Evolutionary conservation across 2,113 vertebrate genomes (phyloP).

Genomic region (Platichthys stellatus): DNA sequence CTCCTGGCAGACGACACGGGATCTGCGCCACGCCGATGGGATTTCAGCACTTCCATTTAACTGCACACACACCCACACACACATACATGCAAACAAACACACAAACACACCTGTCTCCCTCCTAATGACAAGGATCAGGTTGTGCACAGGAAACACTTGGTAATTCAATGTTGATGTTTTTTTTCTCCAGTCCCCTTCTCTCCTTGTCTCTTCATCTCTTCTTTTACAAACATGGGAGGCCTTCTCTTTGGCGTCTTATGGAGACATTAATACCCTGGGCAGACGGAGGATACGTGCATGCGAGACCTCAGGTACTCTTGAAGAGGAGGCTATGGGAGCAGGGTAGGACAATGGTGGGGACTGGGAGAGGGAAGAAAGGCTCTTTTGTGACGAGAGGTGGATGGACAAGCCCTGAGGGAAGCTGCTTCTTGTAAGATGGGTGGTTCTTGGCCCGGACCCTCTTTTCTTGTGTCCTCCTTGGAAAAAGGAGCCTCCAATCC

Average conservation of each 20-base stretch:
- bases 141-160: slow-evolving; percentile 66
- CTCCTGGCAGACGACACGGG: slow-evolving; percentile 69
- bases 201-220: slow-evolving; percentile 55
- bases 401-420: slow-evolving; percentile 78
- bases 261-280: slow-evolving; percentile 71
- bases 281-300: slow-evolving; percentile 62
- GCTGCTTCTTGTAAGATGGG: slow-evolving; percentile 77
- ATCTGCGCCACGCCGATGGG: slow-evolving; percentile 70
- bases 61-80: slow-evolving; percentile 43
- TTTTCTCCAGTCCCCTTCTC: not conserved
- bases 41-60: slow-evolving; percentile 72
- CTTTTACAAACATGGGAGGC: slow-evolving; percentile 61
- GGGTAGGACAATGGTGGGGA: slow-evolving; percentile 74
- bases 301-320: slow-evolving; percentile 69
- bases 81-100: slow-evolving; percentile 62
- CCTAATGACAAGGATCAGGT: slow-evolving; percentile 68
- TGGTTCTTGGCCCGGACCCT: slow-evolving; percentile 74
- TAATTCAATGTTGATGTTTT: slow-evolving; percentile 69
- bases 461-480: slow-evolving; percentile 75
- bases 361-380: slow-evolving; percentile 76
- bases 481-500: slow-evolving; percentile 68
- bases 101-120: slow-evolving; percentile 60
- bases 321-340: slow-evolving; percentile 72
- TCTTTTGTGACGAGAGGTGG: slow-evolving; percentile 77
- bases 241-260: slow-evolving; percentile 53